A percentile compares a stretch with the other conserved stretches of the same genome.
Conservation (phyloP, 2,797 vertebrate genomes). For the Gorsachius magnificus region DNA sequence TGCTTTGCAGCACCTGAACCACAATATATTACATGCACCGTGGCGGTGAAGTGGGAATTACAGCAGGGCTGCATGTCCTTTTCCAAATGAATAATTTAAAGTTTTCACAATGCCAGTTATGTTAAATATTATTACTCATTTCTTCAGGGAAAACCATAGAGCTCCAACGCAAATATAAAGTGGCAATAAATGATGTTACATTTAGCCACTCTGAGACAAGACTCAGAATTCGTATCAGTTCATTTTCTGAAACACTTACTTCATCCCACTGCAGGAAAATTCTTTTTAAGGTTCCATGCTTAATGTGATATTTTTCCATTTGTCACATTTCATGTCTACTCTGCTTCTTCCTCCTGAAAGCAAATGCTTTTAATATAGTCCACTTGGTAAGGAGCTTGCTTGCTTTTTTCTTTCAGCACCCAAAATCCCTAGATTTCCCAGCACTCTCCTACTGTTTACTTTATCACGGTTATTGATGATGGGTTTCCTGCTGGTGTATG, state of each 20-base stretch:
- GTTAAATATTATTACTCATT: conserved; percentile 71
- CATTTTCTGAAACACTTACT: conserved; percentile 55
- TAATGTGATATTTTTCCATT: conserved; percentile 47
- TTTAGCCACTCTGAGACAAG: conserved; percentile 44
- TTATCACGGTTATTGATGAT: conserved; percentile 31
- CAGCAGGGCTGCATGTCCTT: conserved; percentile 55
- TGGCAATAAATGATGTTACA: conserved; percentile 64
- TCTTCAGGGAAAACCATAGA: conserved; percentile 46
- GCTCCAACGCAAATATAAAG: conserved; percentile 46
- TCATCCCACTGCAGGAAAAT: conserved; percentile 30
- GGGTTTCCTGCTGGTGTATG: conserved; percentile 30
- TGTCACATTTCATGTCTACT: conserved; percentile 30
- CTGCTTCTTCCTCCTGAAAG: conserved; percentile 4
- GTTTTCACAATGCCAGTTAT: conserved; percentile 68
- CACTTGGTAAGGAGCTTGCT: conserved; percentile 11
- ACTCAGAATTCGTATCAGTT: conserved; percentile 49
- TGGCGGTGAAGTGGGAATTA: conserved; percentile 55
- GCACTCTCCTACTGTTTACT: conserved; percentile 28
- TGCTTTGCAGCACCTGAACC: conserved; percentile 67
- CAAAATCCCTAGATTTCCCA: conserved; percentile 30
- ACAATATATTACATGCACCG: conserved; percentile 64
- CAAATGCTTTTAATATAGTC: conserved; percentile 47
- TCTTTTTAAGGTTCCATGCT: conserved; percentile 30
- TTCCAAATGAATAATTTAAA: conserved; percentile 74
- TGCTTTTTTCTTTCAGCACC: conserved; percentile 15